Percentiles rank a stretch among this genome's conserved stretches.
phyloP scores from a whole-genome alignment of 2,113 vertebrate genomes.

The Baryphthengus martii region DNA sequence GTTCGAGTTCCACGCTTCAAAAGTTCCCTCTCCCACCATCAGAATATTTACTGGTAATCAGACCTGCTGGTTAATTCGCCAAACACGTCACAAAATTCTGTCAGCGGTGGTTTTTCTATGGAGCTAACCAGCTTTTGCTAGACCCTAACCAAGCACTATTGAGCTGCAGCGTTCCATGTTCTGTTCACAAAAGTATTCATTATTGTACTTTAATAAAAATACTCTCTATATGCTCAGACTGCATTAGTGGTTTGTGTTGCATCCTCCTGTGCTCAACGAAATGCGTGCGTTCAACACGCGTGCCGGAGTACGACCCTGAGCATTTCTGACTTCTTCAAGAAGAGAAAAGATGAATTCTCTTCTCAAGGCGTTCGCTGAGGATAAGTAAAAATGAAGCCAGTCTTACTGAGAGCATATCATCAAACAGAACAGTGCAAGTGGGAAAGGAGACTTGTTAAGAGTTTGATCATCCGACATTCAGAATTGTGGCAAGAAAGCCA shows the following conservation, averaged over 20 bases:
- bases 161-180: no score
- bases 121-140: background rate
- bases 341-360: background rate
- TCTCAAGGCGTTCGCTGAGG: background rate
- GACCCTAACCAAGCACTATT: background rate
- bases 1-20: background rate
- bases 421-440: background rate
- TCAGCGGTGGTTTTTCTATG: background rate
- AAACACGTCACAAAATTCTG: background rate
- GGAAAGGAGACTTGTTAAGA: background rate
- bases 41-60: background rate
- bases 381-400: background rate
- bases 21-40: background rate
- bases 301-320: background rate
- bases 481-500: background rate
- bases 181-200: background rate
- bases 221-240: background rate
- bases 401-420: background rate
- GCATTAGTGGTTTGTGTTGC: background rate
- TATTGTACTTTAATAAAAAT: background rate
- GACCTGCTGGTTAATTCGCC: background rate
- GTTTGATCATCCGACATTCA: background rate
- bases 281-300: rapidly evolving
- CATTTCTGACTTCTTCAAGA: background rate
- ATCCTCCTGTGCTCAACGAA: background rate